Evolutionary conservation across 2,113 vertebrate genomes (phyloP).

Genomic region (Eulemur macaco): DNA sequence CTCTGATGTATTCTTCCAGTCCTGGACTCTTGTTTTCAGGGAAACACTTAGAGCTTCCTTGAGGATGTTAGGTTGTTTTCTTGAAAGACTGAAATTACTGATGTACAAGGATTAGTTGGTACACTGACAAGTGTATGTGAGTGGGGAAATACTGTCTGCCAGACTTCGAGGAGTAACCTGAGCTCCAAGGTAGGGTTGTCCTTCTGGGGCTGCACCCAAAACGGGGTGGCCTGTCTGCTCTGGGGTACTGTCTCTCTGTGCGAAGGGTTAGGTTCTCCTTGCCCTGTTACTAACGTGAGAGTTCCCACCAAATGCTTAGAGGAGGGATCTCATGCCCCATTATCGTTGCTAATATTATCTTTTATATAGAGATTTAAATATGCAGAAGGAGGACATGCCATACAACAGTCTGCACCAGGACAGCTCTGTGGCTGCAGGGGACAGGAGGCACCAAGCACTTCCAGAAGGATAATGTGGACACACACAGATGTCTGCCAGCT

Average conservation of each 20-base stretch:
- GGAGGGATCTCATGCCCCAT: neutral
- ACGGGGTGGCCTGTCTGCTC: neutral
- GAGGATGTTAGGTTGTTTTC: no score
- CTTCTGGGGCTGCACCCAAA: neutral
- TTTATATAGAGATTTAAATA: neutral
- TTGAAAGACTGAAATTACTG: neutral
- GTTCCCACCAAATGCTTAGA: neutral
- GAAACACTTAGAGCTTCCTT: neutral
- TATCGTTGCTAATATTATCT: neutral
- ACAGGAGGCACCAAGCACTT: neutral
- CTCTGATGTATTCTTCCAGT: neutral
- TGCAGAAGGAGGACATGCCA: neutral
- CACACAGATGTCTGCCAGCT: neutral
- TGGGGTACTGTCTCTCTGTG: neutral
- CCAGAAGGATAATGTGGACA: neutral
- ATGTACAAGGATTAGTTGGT: neutral
- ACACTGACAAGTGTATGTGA: neutral
- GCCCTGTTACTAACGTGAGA: neutral
- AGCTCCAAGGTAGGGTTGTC: neutral
- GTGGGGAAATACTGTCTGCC: no score
- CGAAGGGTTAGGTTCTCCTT: neutral
- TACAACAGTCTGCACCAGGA: neutral
- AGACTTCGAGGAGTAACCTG: neutral
- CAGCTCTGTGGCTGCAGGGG: neutral
- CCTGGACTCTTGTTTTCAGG: neutral